A percentile compares a stretch with the other conserved stretches of the same genome.
These are phyloP conservation scores for Graphium colonna DNA, from an alignment of 2,888 invertebrate species.

Conservation along the genomic window DNA sequence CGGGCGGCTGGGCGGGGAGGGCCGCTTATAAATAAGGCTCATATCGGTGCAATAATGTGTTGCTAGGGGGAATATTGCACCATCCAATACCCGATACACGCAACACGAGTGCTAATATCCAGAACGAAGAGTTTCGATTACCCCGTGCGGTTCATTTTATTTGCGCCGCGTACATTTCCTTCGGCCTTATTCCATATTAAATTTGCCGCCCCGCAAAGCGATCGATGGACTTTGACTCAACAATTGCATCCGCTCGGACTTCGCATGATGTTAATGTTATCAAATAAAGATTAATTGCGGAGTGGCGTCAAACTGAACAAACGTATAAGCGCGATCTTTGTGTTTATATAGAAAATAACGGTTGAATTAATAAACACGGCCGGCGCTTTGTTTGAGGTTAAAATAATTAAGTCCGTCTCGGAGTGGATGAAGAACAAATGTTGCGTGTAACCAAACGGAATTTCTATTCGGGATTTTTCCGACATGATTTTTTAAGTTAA, in stretches of 20 bases:
- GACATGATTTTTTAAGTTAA: not conserved
- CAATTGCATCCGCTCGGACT: slow-evolving; percentile 2
- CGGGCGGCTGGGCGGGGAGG: slow-evolving; percentile 21
- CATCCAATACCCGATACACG: slow-evolving; percentile 21
- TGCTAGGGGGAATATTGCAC: slow-evolving; percentile 22
- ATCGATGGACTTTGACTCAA: slow-evolving; percentile 10
- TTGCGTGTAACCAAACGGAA: not conserved
- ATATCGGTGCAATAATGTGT: slow-evolving; percentile 27
- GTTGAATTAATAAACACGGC: slow-evolving; percentile 20
- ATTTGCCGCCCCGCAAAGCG: slow-evolving; percentile 5
- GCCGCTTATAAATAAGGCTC: slow-evolving; percentile 25
- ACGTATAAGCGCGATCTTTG: slow-evolving; percentile 8
- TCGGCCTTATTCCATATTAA: slow-evolving; percentile 7
- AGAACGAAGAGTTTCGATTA: slow-evolving; percentile 23
- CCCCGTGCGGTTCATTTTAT: slow-evolving; percentile 18
- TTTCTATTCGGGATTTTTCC: not conserved
- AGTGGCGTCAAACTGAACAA: slow-evolving; percentile 15
- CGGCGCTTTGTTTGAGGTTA: slow-evolving; percentile 22
- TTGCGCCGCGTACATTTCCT: slow-evolving; percentile 17
- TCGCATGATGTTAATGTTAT: slow-evolving; percentile 12
- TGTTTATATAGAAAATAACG: slow-evolving; percentile 21
- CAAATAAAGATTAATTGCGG: slow-evolving; percentile 15
- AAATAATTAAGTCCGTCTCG: slow-evolving; percentile 18
- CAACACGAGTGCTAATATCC: slow-evolving; percentile 25
- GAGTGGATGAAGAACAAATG: slow-evolving; percentile 11